Evolutionary conservation across 2,797 vertebrate genomes (phyloP).

Genomic region (Melanotaenia pygmaea): DNA sequence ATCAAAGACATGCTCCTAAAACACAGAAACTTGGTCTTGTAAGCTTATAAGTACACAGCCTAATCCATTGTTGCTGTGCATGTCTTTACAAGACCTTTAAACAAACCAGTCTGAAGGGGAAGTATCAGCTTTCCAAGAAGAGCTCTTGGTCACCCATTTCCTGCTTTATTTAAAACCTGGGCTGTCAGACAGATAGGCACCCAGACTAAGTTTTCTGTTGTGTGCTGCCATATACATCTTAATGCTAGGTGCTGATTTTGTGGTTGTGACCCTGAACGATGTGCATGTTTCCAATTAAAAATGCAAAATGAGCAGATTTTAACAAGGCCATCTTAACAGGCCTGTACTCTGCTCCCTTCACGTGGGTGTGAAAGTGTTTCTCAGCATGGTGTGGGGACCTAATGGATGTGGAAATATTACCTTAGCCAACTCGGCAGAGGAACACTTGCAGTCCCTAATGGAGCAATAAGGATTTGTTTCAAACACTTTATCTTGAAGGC

Average conservation of each 20-base stretch:
- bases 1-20: conserved; percentile 17
- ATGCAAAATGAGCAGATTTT: conserved; percentile 73
- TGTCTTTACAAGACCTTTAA: conserved; percentile 38
- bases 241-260: conserved; percentile 50
- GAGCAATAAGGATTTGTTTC: conserved; percentile 41
- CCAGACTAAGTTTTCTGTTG: conserved; percentile 15
- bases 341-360: conserved; percentile 50
- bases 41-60: conserved; percentile 14
- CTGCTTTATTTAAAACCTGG: conserved; percentile 54
- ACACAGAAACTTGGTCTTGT: conserved; percentile 10
- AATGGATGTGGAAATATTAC: conserved; percentile 64
- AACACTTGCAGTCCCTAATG: conserved; percentile 30
- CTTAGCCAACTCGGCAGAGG: conserved; percentile 2
- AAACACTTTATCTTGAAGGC: conserved; percentile 13
- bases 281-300: conserved; percentile 70
- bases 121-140: conserved; percentile 58
- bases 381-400: conserved; percentile 54
- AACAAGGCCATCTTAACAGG: conserved; percentile 67
- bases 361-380: conserved; percentile 74
- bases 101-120: conserved; percentile 51
- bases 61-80: conserved; percentile 44
- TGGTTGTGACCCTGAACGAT: conserved; percentile 35
- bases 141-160: conserved; percentile 43
- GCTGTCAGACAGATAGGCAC: conserved; percentile 27
- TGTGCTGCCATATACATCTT: conserved; percentile 4